phyloP scores from a whole-genome alignment of 37 sponge, comb jelly and placozoan genomes.

The Eunapius fragilis region DNA sequence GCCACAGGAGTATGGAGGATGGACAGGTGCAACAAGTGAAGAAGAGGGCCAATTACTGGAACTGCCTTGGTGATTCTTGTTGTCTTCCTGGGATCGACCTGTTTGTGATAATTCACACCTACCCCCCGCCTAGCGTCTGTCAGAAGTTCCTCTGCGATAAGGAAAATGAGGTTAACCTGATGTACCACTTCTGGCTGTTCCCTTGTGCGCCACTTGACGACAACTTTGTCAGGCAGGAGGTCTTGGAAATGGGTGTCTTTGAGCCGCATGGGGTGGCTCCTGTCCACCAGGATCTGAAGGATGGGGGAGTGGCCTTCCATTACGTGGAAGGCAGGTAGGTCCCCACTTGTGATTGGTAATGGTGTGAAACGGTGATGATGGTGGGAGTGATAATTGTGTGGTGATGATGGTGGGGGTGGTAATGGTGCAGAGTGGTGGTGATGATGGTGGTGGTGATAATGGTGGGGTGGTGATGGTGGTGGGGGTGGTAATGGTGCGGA shows the following conservation, averaged over 20 bases:
- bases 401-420: neutral
- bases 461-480: neutral
- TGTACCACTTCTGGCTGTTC: slow-evolving; percentile 83
- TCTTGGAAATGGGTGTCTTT: slow-evolving; percentile 79
- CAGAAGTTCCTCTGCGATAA: slow-evolving; percentile 86
- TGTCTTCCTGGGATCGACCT: slow-evolving; percentile 49
- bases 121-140: slow-evolving; percentile 51
- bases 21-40: no score
- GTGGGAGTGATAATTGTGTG: neutral
- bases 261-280: slow-evolving; percentile 57
- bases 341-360: neutral
- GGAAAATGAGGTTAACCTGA: slow-evolving; percentile 70
- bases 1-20: no score
- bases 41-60: no score
- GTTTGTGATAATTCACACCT: slow-evolving; percentile 66
- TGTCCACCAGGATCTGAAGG: slow-evolving; percentile 69
- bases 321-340: slow-evolving; percentile 51
- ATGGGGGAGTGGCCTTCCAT: slow-evolving; percentile 72
- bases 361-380: neutral
- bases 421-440: neutral
- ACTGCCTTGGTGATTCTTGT: no score
- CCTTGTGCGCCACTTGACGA: slow-evolving; percentile 35
- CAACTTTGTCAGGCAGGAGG: slow-evolving; percentile 5
- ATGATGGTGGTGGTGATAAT: neutral
- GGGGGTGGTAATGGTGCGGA: neutral